Evolutionary conservation across 2,797 vertebrate species (phyloP).

Genomic region (Scolopax bukidnonensis): DNA sequence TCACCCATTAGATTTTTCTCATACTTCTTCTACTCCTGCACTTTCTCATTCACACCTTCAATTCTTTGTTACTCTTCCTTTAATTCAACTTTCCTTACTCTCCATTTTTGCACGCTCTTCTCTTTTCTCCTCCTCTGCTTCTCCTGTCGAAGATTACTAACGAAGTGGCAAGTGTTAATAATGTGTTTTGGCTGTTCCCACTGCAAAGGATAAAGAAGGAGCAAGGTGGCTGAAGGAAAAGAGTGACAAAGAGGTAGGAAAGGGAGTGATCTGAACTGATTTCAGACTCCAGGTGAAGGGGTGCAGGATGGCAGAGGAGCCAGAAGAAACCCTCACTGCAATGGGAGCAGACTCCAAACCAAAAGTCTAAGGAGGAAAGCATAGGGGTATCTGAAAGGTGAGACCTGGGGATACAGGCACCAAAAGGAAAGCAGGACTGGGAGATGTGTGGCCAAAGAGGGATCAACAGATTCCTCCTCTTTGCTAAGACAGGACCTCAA

Average conservation of each 20-base stretch:
- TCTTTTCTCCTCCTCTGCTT: background rate
- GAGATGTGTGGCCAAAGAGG: background rate
- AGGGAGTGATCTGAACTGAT: background rate
- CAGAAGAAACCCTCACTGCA: background rate
- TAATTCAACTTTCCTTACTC: background rate
- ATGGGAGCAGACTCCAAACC: background rate
- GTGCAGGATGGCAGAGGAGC: background rate
- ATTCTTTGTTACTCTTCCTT: background rate
- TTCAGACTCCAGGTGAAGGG: background rate
- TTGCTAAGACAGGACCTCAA: background rate
- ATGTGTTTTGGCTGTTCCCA: background rate
- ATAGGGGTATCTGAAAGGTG: background rate
- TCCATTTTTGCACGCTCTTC: background rate
- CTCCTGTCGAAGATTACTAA: background rate
- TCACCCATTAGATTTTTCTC: constrained; percentile 33
- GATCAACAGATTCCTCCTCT: background rate
- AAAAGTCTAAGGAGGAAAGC: background rate
- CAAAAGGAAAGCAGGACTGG: background rate
- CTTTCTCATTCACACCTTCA: constrained; percentile 55
- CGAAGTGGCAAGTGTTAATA: constrained; percentile 21
- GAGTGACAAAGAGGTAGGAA: background rate
- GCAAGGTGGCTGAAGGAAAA: background rate
- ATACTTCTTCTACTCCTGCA: background rate
- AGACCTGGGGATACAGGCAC: background rate
- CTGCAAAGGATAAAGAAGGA: background rate